These are phyloP conservation scores for Drosophila diplacantha DNA, from an alignment of 2,888 invertebrate species.

Conservation along the genomic window DNA sequence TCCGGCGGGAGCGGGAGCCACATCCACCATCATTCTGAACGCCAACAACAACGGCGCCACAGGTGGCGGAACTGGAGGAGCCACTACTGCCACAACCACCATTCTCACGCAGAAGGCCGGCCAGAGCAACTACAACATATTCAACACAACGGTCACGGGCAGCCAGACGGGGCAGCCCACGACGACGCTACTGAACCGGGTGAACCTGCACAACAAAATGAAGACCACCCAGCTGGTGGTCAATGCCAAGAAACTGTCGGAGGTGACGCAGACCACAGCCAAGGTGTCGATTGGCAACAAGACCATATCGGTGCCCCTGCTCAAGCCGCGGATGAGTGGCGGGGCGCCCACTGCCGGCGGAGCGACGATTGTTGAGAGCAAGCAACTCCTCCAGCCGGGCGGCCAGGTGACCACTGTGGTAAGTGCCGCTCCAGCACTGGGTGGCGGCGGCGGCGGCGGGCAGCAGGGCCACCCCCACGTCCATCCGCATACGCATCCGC, in stretches of 20 bases:
- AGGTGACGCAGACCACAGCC: slow-evolving; percentile 81
- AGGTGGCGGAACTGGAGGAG: slow-evolving; percentile 1
- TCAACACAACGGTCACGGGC: slow-evolving; percentile 39
- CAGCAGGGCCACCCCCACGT: slow-evolving; percentile 13
- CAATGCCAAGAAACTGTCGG: slow-evolving; percentile 75
- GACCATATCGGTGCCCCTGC: slow-evolving; percentile 77
- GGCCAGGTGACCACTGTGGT: slow-evolving; percentile 40
- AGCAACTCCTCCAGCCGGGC: slow-evolving; percentile 45
- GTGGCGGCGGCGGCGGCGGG: background rate
- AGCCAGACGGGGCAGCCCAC: slow-evolving; percentile 34
- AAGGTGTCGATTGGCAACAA: slow-evolving; percentile 78
- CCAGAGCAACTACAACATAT: slow-evolving; percentile 47
- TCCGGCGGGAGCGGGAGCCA: background rate
- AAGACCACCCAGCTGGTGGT: slow-evolving; percentile 69
- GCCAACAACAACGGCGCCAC: slow-evolving; percentile 33
- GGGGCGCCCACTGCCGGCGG: slow-evolving; percentile 59
- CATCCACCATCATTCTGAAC: slow-evolving; percentile 35
- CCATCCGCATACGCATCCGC: slow-evolving; percentile 31
- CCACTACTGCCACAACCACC: slow-evolving; percentile 14
- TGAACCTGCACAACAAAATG: slow-evolving; percentile 56
- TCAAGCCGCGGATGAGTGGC: slow-evolving; percentile 73
- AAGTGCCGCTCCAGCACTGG: slow-evolving; percentile 9
- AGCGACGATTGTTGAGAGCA: slow-evolving; percentile 63
- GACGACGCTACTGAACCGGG: slow-evolving; percentile 56
- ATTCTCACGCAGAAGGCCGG: slow-evolving; percentile 32